Conservation (phyloP, 2,797 vertebrate genomes). For the Gymnodraco acuticeps region DNA sequence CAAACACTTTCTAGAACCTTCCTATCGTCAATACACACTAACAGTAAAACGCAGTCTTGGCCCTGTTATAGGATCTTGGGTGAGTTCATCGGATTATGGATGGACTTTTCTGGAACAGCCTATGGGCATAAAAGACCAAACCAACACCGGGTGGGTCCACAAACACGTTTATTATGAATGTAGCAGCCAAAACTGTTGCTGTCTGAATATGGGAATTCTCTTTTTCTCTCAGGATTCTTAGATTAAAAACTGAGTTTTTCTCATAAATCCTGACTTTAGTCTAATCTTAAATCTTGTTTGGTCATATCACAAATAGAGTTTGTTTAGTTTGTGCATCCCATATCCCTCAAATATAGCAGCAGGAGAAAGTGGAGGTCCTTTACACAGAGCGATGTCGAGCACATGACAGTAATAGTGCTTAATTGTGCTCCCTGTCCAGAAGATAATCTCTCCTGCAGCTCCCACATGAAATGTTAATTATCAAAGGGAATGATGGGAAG, state of each 20-base stretch:
- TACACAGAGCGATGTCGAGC: constrained; percentile 30
- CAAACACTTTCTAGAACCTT: neutral
- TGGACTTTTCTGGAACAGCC: constrained; percentile 1
- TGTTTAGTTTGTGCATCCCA: neutral
- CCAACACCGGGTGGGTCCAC: neutral
- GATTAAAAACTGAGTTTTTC: too few species aligned
- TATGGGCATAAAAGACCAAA: neutral
- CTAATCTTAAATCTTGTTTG: too few species aligned
- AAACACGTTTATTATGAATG: neutral
- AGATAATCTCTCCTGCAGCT: constrained; percentile 66
- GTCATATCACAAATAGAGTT: too few species aligned
- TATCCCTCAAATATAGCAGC: neutral
- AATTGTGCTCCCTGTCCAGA: constrained; percentile 73
- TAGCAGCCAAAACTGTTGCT: neutral
- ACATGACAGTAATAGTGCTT: constrained; percentile 68
- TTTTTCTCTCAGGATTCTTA: neutral
- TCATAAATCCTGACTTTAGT: too few species aligned
- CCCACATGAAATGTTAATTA: constrained; percentile 75
- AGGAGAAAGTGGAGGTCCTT: neutral
- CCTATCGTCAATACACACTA: neutral
- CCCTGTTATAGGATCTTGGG: too few species aligned
- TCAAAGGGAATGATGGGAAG: constrained; percentile 62
- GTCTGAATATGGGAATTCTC: neutral
- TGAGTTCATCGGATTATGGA: neutral
- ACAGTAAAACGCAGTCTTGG: neutral